Base-by-base conservation (phyloP, 2,797 vertebrate species). In the Garrulus glandarius region DNA sequence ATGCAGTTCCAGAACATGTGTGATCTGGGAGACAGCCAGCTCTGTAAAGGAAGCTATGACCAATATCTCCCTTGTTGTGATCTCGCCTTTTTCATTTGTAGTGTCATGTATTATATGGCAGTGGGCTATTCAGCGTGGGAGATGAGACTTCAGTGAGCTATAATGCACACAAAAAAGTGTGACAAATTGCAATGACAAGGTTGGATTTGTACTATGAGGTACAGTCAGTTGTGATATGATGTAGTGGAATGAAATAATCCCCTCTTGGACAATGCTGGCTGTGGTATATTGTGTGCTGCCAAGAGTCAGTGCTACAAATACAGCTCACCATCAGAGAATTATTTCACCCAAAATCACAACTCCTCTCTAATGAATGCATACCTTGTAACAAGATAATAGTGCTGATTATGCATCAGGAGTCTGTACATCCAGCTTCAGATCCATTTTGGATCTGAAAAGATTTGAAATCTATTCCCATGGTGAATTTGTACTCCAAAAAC, bases 101-200 rank as follows among this genome's bases (percentile, higher is more conserved):
- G 71, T 89, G 87, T 82, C 92, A 76, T 81, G 83, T 93, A 84
- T 84, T 91, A 82, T 91, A 87, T 84, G 86, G 26, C 74, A 97
- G 84, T 86, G 64, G 86, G 94, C 93, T 96, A 93, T 93, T 95
- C 94, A 95, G 87, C 1, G 2, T 37, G 29, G 92, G 95, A 97
- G 91, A 97, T 92, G 79, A 93, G 85, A 83, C 89, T 96, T 96
- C 94, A 91, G 41, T 90, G 91, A 94, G 79, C 93, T 96, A 87
- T 94, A 97, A 97, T 92, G 77, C 89, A 87, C 79, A 95, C 88
- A 83, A 76, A 97, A 80, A 76, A 93, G 75, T 90, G 70, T 89
- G 96, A 97, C 93, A 88, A 97, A 96, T 97, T 85, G 64, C 89
- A 96, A 93, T 87, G 93, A 92, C 75, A 96, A 95, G 87, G 86